Evolutionary conservation across 2,797 vertebrate species (phyloP), one percentile per base, ranked within the genome.

Genomic region (Poecile montanus): DNA sequence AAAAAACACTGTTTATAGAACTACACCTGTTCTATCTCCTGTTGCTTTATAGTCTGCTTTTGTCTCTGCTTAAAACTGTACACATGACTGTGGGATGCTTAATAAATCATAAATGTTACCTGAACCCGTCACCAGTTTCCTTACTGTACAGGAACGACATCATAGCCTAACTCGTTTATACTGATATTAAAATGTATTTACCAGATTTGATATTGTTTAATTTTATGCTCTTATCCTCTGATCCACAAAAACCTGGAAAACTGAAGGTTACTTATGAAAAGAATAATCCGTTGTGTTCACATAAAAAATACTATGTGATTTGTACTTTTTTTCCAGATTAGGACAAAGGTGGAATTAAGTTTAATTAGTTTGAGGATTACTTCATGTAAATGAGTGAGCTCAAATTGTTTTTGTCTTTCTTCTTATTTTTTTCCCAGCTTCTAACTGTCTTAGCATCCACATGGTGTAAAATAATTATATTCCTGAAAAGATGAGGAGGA

Each of bases 61-160:
- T 94, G 60, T 45, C 38, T 73, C 45, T 8, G 3, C 47, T 95
- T 63, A 77, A 95, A 91, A 85, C 53, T 74, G 20, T 44, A 65
- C 44, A 84, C 54, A 13, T 90, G 23, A 82, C 36, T 85, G 25
- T 32, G 53, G 21, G 57, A 84, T 74, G 72, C 20, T 47, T 84
- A 88, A 63, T 40, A 93, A 93, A 91, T 74, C 36, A 56, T 30
- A 71, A 95, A 85, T 50, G 56, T 88, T 74, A 65, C 61, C 30
- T 89, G 71, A 93, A 57, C 2, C 38, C 8, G 34, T 72, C 50
- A 71, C 27, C 68, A 32, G 11, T 70, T 91, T 91, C 53, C 53
- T 85, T 91, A 48, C 34, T 76, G 16, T 53, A 26, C 22, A 94
- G 85, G 65, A 91, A 80, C 56, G 13, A 85, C 22, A 92, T 22